These are phyloP conservation scores for Brachystomella parvula DNA, from an alignment of 1,140 invertebrate genomes.

Conservation along the genomic window DNA sequence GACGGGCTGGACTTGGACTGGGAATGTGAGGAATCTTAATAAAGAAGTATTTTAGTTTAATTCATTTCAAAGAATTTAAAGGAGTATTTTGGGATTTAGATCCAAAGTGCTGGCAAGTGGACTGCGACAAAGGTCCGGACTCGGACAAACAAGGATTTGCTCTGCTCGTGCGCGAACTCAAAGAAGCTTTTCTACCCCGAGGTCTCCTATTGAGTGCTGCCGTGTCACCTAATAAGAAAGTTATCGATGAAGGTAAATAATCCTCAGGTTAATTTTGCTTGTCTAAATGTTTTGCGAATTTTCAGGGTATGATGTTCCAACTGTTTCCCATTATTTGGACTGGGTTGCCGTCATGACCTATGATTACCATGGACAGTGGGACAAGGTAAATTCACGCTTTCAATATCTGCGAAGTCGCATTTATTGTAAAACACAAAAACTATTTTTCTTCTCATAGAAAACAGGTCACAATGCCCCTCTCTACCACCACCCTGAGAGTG, in stretches of 20 bases:
- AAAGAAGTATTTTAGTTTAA: conserved; percentile 10
- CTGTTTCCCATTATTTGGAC: conserved; percentile 61
- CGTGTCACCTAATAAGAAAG: conserved; percentile 51
- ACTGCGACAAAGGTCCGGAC: conserved; percentile 51
- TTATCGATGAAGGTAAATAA: conserved; percentile 45
- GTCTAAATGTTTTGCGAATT: conserved; percentile 17
- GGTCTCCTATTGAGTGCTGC: conserved; percentile 53
- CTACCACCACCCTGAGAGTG: conserved; percentile 62
- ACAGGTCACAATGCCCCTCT: conserved; percentile 80
- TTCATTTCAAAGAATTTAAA: conserved; percentile 38
- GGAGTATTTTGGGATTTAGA: conserved; percentile 36
- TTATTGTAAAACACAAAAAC: too few species aligned
- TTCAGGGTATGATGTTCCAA: conserved; percentile 65
- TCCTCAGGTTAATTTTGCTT: neutral
- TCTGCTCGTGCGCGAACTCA: conserved; percentile 62
- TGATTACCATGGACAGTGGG: conserved; percentile 81
- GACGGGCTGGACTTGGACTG: conserved; percentile 49
- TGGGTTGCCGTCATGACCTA: conserved; percentile 88
- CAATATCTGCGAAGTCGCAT: too few species aligned
- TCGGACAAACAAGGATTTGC: conserved; percentile 58
- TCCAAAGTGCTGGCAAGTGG: conserved; percentile 60
- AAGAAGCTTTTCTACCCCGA: conserved; percentile 60
- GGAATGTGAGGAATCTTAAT: conserved; percentile 41
- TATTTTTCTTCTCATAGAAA: too few species aligned
- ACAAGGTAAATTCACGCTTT: too few species aligned